Base-by-base conservation (phyloP, 1,140 invertebrate genomes). In the Phymastichus coffea region DNA sequence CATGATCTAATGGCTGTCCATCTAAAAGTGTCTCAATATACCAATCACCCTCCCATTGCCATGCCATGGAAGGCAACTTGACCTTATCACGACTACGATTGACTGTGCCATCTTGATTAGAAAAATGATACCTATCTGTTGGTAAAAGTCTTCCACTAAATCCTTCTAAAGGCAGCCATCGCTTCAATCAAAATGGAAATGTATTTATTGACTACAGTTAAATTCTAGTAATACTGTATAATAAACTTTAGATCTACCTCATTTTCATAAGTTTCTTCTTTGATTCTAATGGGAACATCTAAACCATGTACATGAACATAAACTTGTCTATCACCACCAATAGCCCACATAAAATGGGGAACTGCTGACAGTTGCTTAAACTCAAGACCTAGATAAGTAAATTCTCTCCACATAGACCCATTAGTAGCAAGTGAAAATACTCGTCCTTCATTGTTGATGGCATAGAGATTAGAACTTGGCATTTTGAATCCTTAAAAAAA, bases 41-140 rank as follows among this genome's bases (percentile, higher is more conserved):
- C 94, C 94, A 97, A 65, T 94, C 91, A 3, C 88, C 88, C 80
- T 97, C 92, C 94, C 94, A 95, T 69, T 93, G 87, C 94, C 94
- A 95, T 58, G 92, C 91, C 85, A 93, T 87, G 0, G 93, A 94
- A 19, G 94, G 94, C 22, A 96, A 76, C 65, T 89, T 81, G 41
- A 96, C 92, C 69, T 86, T 87, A 66, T 93, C 88, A 58, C 92
- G 88, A 23, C 86, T 86, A 49, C 89, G 82, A 67, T 92, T 87
- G 47, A 84, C 82, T 20, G 85, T 85, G 3, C 94, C 94, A 84
- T 94, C 91, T 69, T 86, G 85, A 71, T 86, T 90, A 1, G 92
- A 94, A 80, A 91, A 94, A 68, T 87, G 86, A 70, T 87, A 90
- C 57, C 93, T 84, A 75, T 96, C 93, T 30, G 92, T 94, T 40